Base-by-base conservation (phyloP, 23 tunicate species). In the Styela clava region DNA sequence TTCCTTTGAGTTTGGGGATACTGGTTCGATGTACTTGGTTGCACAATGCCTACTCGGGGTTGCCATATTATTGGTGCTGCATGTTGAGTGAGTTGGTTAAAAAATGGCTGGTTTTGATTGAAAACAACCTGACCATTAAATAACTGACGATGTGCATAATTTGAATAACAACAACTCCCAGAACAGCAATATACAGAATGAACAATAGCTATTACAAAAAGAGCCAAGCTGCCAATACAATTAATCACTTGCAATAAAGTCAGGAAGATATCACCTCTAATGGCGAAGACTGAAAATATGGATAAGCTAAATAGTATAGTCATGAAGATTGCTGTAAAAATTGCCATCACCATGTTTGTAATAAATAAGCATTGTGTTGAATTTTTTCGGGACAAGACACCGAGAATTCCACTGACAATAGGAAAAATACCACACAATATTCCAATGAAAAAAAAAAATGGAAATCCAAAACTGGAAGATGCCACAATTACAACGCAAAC, bases 111-210 rank as follows among this genome's bases (percentile, higher is more conserved):
- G n/a, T 12, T 44, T 44, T 44, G 56, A 44, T 5, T 12, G 12
- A 5, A 12, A 7, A 44, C 12, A 44, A 5, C 7, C 12, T 44
- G 56, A 5, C 56, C 56, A 44, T 44, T 44, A 12, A 12, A 7
- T 5, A 44, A 12, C 56, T 44, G 56, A 12, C 56, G 9, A 7
- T 5, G 7, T 5, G 56, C 56, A 44, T 7, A 12, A 7, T 44
- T 7, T 44, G 56, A 7, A 12, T 44, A 44, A 44, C 56, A 44
- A 44, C 56, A 71, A 2, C 27, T n/a, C 5, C 34, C 77, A 21
- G 34, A 35, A 32, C 77, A 71, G 34, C 77, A 71, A 16, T 28
- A 71, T 16, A 35, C 77, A 31, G 77, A 71, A 71, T 71, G 77
- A 26, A 71, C 77, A 71, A 71, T 71, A 3, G 77, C 27, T 2